Conservation (phyloP, 2,113 vertebrate genomes). For the Catharus bicknelli region DNA sequence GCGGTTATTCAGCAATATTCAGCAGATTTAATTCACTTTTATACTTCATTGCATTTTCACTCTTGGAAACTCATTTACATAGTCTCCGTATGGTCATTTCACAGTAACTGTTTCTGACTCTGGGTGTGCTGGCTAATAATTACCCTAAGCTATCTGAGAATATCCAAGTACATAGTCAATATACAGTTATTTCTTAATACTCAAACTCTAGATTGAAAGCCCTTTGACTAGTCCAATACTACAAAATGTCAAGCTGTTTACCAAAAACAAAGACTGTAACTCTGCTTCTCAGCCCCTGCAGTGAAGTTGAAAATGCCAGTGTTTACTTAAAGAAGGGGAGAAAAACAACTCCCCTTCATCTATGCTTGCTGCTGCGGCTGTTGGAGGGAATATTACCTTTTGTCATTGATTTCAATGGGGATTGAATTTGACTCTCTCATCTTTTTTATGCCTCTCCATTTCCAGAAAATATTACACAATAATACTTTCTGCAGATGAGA, state of each 20-base stretch:
- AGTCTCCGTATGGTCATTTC: constrained; percentile 65
- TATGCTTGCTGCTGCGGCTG: background rate
- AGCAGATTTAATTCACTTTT: constrained; percentile 30
- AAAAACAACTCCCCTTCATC: background rate
- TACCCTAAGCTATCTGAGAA: constrained; percentile 23
- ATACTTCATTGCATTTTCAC: constrained; percentile 45
- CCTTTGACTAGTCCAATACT: background rate
- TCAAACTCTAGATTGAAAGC: constrained; percentile 12
- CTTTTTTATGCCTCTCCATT: background rate
- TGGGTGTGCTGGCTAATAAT: constrained; percentile 49
- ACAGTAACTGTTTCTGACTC: constrained; percentile 50
- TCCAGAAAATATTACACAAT: background rate
- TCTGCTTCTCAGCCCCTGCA: constrained; percentile 27
- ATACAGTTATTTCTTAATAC: constrained; percentile 19
- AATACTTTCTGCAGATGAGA: background rate
- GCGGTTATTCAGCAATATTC: background rate
- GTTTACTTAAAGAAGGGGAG: background rate
- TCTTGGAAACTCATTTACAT: constrained; percentile 56
- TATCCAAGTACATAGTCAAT: background rate
- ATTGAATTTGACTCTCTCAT: background rate
- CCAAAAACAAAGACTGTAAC: constrained; percentile 31
- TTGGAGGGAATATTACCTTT: background rate
- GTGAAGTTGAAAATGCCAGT: constrained; percentile 34
- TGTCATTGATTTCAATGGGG: background rate
- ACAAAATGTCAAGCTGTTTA: constrained; percentile 43